phyloP scores from a whole-genome alignment of 2,113 vertebrate species.

The Ophiodon elongatus region DNA sequence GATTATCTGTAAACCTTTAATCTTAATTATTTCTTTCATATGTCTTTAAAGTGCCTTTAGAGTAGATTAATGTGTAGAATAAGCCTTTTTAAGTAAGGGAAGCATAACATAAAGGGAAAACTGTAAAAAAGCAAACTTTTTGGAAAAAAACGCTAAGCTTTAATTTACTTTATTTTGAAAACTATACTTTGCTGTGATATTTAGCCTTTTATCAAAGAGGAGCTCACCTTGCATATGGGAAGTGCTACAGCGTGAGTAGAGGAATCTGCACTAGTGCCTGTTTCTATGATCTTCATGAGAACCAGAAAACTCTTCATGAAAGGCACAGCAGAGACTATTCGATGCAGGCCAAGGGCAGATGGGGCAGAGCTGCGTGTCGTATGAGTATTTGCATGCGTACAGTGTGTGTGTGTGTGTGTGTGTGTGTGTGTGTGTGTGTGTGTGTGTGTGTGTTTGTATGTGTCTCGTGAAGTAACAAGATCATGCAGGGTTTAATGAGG shows the following conservation, averaged over 20 bases:
- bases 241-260: conserved; percentile 35
- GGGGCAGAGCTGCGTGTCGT: conserved; percentile 8
- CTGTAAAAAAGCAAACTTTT: conserved; percentile 54
- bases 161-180: conserved; percentile 62
- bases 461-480: conserved; percentile 13
- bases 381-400: conserved; percentile 35
- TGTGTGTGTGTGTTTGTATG: conserved; percentile 20
- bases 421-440: conserved; percentile 15
- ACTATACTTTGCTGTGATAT: conserved; percentile 56
- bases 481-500: conserved; percentile 23
- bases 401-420: conserved; percentile 29
- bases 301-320: conserved; percentile 25
- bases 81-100: conserved; percentile 77
- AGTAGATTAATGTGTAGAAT: conserved; percentile 80
- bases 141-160: conserved; percentile 13
- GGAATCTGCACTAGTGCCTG: conserved; percentile 43
- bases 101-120: conserved; percentile 76
- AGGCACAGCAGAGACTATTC: conserved; percentile 42
- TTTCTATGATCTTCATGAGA: conserved; percentile 37
- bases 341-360: conserved; percentile 14
- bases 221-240: conserved; percentile 23
- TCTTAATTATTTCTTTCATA: conserved; percentile 74
- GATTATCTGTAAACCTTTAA: conserved; percentile 79
- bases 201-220: conserved; percentile 63
- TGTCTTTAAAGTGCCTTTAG: conserved; percentile 94